Base-by-base conservation (phyloP, 2,888 invertebrate genomes). In the Macrophya alboannulata region DNA sequence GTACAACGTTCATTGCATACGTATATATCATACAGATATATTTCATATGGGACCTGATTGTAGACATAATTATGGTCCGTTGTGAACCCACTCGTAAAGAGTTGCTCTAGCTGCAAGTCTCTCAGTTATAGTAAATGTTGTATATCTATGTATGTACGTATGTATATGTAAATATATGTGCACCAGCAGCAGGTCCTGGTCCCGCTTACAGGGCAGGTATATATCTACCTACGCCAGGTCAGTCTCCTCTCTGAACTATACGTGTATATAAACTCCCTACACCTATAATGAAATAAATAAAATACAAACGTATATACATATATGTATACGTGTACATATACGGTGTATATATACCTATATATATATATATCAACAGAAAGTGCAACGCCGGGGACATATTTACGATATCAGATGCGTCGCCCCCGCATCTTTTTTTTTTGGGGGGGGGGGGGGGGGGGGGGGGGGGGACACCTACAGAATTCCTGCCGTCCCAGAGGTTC, bases 391-490 rank as follows among this genome's bases (percentile, higher is more conserved):
- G 83, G 83, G 68, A 51, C 31, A 83, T 83, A 83, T 68, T 68
- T 83, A 83, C 83, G 83, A 83, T 68, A 83, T 83, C 83, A 83
- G 83, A 83, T 83, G 71, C 83, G 21, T 48, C 83, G 83, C 83
- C 83, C 68, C 71, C 83, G 68, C 68, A 48, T 83, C 31, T 31
- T 31, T 31, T 77, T 68, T 71, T n/a, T n/a, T n/a, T n/a, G n/a
- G n/a, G n/a, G n/a, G n/a, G n/a, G n/a, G n/a, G n/a, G n/a, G n/a
- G n/a, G n/a, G n/a, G n/a, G n/a, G n/a, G n/a, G n/a, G n/a, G n/a
- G n/a, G 6, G 65, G 71, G 48, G 43, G 68, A 10, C 83, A 71
- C 83, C 83, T 83, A 31, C n/a, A 48, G 68, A 65, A 68, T 83
- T 71, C 83, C 17, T 71, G 68, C 17, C 31, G 31, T 68, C n/a